These are phyloP conservation scores for Isoperla grammatica DNA, from an alignment of 2,888 invertebrate species.

Conservation along the genomic window DNA sequence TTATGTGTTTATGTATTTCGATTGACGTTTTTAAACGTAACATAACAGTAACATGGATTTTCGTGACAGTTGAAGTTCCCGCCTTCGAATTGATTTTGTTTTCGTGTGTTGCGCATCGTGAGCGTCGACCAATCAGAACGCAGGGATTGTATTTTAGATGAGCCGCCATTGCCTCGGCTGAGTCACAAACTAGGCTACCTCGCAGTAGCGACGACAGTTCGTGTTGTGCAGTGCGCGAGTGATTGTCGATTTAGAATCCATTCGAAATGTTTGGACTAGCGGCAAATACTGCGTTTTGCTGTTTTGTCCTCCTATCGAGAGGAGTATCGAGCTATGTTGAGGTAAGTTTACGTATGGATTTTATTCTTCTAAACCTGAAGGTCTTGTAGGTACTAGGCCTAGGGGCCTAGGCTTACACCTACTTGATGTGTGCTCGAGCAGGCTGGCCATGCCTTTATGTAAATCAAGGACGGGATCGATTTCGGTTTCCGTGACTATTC, in stretches of 20 bases:
- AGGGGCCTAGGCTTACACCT: too few species aligned
- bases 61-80: too few species aligned
- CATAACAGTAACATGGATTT: too few species aligned
- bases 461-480: too few species aligned
- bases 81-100: too few species aligned
- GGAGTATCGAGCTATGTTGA: slow-evolving; percentile 25
- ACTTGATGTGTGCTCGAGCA: too few species aligned
- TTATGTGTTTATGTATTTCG: too few species aligned
- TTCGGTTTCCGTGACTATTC: too few species aligned
- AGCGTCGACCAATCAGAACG: neutral
- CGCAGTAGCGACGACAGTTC: neutral
- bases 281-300: slow-evolving; percentile 18
- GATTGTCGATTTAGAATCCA: slow-evolving; percentile 8
- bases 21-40: too few species aligned
- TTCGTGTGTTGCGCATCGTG: too few species aligned
- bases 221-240: slow-evolving; percentile 10
- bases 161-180: slow-evolving; percentile 9
- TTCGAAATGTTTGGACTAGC: slow-evolving; percentile 25
- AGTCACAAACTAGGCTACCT: slow-evolving; percentile 6
- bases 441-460: too few species aligned
- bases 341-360: slow-evolving; percentile 13
- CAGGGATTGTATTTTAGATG: neutral
- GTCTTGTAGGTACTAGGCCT: too few species aligned
- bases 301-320: slow-evolving; percentile 23
- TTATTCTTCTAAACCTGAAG: neutral